Evolutionary conservation across 2,797 vertebrate species (phyloP).

Genomic region (Scarus forsteni): DNA sequence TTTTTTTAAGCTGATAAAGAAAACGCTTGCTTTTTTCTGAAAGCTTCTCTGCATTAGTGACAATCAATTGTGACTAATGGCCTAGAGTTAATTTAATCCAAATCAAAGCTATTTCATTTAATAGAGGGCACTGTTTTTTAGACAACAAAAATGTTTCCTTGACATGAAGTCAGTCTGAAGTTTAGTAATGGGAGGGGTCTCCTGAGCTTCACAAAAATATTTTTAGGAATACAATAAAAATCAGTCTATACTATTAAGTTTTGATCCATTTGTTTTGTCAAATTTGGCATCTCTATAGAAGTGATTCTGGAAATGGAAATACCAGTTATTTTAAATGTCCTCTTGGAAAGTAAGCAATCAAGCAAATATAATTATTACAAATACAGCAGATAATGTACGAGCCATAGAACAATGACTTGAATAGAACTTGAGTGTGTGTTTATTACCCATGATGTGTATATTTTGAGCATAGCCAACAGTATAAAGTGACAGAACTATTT

Average conservation of each 20-base stretch:
- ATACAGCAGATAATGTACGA: too few species aligned
- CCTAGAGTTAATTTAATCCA: slow-evolving; percentile 27
- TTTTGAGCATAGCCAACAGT: slow-evolving; percentile 37
- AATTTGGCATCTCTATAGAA: not conserved
- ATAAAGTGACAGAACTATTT: not conserved
- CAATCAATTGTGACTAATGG: slow-evolving; percentile 36
- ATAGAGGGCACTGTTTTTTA: slow-evolving; percentile 4
- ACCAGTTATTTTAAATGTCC: not conserved
- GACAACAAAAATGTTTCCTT: slow-evolving; percentile 15
- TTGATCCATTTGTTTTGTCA: not conserved
- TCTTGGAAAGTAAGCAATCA: not conserved
- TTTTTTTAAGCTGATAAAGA: slow-evolving; percentile 50
- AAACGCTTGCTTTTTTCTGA: slow-evolving; percentile 35
- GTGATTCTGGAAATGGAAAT: not conserved
- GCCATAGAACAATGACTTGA: too few species aligned
- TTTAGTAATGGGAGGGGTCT: not conserved
- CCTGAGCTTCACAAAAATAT: not conserved
- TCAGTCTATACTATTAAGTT: too few species aligned
- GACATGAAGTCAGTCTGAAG: not conserved
- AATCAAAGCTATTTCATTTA: slow-evolving; percentile 37
- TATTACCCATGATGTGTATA: not conserved
- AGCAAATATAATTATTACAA: too few species aligned
- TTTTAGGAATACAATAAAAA: not conserved
- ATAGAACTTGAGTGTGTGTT: not conserved
- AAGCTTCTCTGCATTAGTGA: slow-evolving; percentile 31